Evolutionary conservation across 2,113 vertebrate species (phyloP).

Genomic region (Odocoileus hemionus): DNA sequence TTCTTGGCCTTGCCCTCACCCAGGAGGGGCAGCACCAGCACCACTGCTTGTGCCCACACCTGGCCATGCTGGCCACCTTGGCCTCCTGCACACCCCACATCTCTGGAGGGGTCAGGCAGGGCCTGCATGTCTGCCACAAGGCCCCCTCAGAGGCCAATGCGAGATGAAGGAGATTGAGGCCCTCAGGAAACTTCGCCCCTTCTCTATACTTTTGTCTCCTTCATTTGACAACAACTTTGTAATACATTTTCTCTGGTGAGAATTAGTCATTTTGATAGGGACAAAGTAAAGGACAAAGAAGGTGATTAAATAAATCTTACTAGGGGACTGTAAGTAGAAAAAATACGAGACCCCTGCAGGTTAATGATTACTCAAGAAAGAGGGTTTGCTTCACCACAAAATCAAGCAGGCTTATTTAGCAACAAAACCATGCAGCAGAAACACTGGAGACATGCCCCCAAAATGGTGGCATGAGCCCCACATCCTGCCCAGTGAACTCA

Average conservation of each 20-base stretch:
- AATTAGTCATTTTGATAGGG: neutral
- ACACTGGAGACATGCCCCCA: neutral
- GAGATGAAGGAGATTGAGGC: fast-evolving
- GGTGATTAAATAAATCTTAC: neutral
- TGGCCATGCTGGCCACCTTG: neutral
- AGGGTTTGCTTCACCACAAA: neutral
- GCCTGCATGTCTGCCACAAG: neutral
- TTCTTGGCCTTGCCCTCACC: neutral
- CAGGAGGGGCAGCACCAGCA: neutral
- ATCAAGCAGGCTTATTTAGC: neutral
- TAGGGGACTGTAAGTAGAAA: neutral
- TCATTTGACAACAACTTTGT: neutral
- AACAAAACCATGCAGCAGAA: neutral
- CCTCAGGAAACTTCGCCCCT: neutral
- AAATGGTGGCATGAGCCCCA: neutral
- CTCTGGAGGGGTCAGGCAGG: neutral
- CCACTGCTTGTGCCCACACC: neutral
- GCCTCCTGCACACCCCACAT: neutral
- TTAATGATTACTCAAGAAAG: neutral
- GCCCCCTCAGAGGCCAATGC: neutral
- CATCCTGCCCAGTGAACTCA: neutral
- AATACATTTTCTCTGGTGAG: neutral
- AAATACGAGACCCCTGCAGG: neutral
- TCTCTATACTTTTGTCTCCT: neutral
- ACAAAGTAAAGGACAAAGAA: neutral